Evolutionary conservation across 2,888 invertebrate species (phyloP), one percentile per base, ranked within the genome.

Genomic region (Anthophora plumipes): DNA sequence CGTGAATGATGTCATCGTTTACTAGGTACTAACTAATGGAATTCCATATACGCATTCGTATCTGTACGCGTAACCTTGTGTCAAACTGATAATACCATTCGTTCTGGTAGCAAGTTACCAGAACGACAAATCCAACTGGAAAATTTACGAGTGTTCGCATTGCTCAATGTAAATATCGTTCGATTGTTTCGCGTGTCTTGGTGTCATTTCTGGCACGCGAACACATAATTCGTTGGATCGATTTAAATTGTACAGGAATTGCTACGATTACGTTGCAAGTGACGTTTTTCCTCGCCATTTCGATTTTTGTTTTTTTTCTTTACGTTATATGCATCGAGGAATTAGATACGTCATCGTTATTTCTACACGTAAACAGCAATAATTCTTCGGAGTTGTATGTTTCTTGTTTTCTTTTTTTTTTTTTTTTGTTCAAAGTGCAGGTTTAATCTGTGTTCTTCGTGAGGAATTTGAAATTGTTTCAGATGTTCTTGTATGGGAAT

Each of bases 51-150:
- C 37, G 41, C 50, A 14, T 22, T 12, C 41, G 54, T 25, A 55
- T 48, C 43, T 60, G 64, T 48, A 59, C 76, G 63, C n/a, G 63
- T 75, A 69, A 77, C 81, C 74, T 83, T 77, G 74, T 55, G 5
- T 61, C 31, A 39, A 1, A 67, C 17, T 63, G 83, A 82, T 82
- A 83, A 75, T 52, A 46, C 43, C 48, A 14, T 20, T 54, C 46
- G 67, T 25, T 41, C 31, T 25, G 43, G 31, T 37, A 64, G 12
- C 57, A 25, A 14, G 22, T 46, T 46, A 12, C 25, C 37, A 37
- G n/a, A 46, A 20, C 46, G 71, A 48, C 39, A 12, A 37, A 48
- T 31, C 41, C 37, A 73, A 20, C 31, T n/a, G 52, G 5, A 46
- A 14, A 72, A 68, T 80, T 80, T 67, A 63, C 41, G 63, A 64